Conservation (phyloP, 2,888 invertebrate genomes). For the Drosophila putrida region DNA sequence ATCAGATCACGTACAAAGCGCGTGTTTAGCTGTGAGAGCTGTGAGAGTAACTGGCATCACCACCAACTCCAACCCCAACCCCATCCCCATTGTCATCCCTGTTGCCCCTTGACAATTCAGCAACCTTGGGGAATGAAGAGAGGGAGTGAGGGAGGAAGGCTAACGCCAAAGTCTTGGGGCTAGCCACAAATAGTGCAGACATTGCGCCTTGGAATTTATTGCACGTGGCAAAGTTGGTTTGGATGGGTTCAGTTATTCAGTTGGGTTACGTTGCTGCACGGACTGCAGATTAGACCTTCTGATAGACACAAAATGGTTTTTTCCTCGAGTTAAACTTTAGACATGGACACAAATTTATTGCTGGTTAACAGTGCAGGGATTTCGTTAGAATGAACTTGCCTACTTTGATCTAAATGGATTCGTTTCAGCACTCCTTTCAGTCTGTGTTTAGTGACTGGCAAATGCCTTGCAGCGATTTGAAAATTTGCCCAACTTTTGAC, state of each 20-base stretch:
- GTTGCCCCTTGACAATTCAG: slow-evolving; percentile 14
- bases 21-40: slow-evolving; percentile 64
- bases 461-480: slow-evolving; percentile 57
- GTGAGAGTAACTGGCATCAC: slow-evolving; percentile 32
- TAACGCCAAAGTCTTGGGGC: slow-evolving; percentile 59
- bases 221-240: slow-evolving; percentile 70
- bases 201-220: slow-evolving; percentile 75
- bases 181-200: slow-evolving; percentile 73
- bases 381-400: slow-evolving; percentile 59
- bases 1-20: slow-evolving; percentile 74
- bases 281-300: slow-evolving; percentile 75
- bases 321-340: slow-evolving; percentile 70
- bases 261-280: slow-evolving; percentile 53
- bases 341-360: slow-evolving; percentile 73
- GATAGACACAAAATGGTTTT: slow-evolving; percentile 74
- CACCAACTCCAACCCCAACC: not conserved
- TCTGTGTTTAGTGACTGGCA: slow-evolving; percentile 57
- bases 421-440: slow-evolving; percentile 17
- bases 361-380: slow-evolving; percentile 61
- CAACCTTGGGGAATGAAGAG: slow-evolving; percentile 17
- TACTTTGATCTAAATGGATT: slow-evolving; percentile 56
- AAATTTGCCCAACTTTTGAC: slow-evolving; percentile 50
- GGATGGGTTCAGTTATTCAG: slow-evolving; percentile 64
- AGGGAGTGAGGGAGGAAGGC: not conserved
- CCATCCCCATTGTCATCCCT: not conserved